phyloP scores from a whole-genome alignment of 2,888 invertebrate species.

The Frankliniella intonsa region DNA sequence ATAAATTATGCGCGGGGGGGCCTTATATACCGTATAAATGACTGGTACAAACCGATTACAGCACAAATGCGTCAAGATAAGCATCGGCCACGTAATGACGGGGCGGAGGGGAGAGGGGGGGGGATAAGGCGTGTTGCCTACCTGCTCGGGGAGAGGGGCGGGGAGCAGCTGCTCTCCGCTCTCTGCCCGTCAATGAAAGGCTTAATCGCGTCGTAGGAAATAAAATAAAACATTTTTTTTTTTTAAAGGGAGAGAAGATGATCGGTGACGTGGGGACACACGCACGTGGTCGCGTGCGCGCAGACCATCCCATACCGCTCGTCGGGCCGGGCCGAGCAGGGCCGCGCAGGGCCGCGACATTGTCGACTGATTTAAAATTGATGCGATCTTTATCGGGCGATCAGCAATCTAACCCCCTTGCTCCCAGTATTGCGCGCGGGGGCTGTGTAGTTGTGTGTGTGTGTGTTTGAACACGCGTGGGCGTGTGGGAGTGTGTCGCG shows the following conservation, averaged over 20 bases:
- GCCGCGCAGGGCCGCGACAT: not conserved
- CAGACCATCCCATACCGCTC: not conserved
- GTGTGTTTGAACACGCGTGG: not conserved
- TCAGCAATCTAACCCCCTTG: conserved; percentile 3
- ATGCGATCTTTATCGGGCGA: conserved; percentile 13
- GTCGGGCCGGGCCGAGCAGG: not conserved
- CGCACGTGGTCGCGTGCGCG: not conserved
- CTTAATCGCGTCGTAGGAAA: not conserved
- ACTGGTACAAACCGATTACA: conserved; percentile 21
- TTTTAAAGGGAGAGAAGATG: not conserved
- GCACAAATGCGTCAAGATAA: not conserved
- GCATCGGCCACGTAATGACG: conserved; percentile 13
- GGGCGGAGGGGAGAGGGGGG: not conserved
- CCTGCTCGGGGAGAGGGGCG: not conserved
- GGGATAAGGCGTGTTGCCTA: conserved; percentile 16
- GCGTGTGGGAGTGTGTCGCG: not conserved
- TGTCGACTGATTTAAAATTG: conserved; percentile 27
- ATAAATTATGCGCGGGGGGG: not conserved
- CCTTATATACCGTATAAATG: conserved; percentile 14
- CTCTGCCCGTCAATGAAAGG: not conserved
- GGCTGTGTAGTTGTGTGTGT: not conserved
- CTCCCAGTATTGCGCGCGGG: not conserved
- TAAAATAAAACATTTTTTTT: no score
- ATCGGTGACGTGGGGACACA: not conserved
- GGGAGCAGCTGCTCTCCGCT: not conserved